Base-by-base conservation (phyloP, 2,888 invertebrate species). In the Hesperia comma region DNA sequence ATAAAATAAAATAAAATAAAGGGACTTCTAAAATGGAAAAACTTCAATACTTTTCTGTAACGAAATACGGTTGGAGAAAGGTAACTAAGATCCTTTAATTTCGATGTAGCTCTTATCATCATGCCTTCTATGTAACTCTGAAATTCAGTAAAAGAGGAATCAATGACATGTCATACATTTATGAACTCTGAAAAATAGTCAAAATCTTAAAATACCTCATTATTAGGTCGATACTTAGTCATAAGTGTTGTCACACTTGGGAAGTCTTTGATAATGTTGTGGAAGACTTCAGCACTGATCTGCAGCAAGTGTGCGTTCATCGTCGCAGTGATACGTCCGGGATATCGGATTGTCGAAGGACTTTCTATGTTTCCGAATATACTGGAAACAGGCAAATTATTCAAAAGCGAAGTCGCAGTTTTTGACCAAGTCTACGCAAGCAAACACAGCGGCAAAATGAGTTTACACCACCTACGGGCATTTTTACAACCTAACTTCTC, bases 341-440 rank as follows among this genome's bases (percentile, higher is more conserved):
- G 77, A 10, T 80, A 81, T 10, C 84, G 77, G 17, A 78, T 71
- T 0, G 80, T 77, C 0, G 68, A 10, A 0, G 69, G 68, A 0
- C 77, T 78, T 21, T 83, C 81, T 58, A 90, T 69, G 72, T 90
- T 89, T 2, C 90, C 90, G 64, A 90, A 89, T 10, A 90, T 80
- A 66, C 90, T 90, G 74, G 7, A 67, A 63, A 58, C 10, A 37
- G 12, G 37, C 12, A 37, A 10, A 12, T 37, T 10, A 37, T 1
- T 37, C 37, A 37, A 37, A 7, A 5, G 7, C 33, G 7, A 33
- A 33, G 7, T 33, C 1, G 33, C 6, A 33, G n/a, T 8, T 33
- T 33, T 10, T 7, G 7, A 33, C 7, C 10, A 33, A 33, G 7
- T 33, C 7, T 33, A 7, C 32, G 33, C 8, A 5, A 32, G 5